Base-by-base conservation (phyloP, 2,888 invertebrate genomes). In the Noctua fimbriata region DNA sequence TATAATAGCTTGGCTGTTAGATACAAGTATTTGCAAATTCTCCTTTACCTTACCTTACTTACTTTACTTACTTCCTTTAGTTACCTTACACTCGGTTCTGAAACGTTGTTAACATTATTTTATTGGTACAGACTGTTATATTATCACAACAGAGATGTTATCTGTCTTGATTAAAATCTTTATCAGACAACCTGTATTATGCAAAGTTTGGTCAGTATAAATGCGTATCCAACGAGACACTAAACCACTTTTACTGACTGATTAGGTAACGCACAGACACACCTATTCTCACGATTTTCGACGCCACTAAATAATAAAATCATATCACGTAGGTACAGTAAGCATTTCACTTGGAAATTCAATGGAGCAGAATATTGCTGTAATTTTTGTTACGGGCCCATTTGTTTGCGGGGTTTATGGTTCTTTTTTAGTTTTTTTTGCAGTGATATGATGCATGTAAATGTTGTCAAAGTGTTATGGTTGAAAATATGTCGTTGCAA, bases 331-430 rank as follows among this genome's bases (percentile, higher is more conserved):
- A n/a, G n/a, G n/a, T 88, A 70, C 76, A 44, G 10, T 77, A 72
- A 73, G 14, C 78, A 72, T 82, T 82, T 83, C 78, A 78, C 81
- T 82, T 73, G 74, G 77, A 70, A 28, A 85, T 89, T 84, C 83
- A 85, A 88, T 83, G 82, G 84, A 78, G 78, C 82, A 63, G 67
- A 79, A 84, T 83, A 75, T 83, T 79, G 81, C 72, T 79, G 80
- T 86, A 76, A 88, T 88, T 86, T 84, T 75, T 76, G 79, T n/a
- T 81, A 83, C 87, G 89, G 83, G 82, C 1, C 21, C 81, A 89
- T 71, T 78, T 78, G 79, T 80, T 79, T 79, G 16, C 60, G 67
- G 32, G 24, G 70, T 14, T 63, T 72, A 82, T 63, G 32, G 41
- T 24, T 66, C n/a, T 73, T 71, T 72, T 49, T 69, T n/a, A 12